phyloP scores from a whole-genome alignment of 64 coral and sea anemone genomes.

The Porites australiensis region DNA sequence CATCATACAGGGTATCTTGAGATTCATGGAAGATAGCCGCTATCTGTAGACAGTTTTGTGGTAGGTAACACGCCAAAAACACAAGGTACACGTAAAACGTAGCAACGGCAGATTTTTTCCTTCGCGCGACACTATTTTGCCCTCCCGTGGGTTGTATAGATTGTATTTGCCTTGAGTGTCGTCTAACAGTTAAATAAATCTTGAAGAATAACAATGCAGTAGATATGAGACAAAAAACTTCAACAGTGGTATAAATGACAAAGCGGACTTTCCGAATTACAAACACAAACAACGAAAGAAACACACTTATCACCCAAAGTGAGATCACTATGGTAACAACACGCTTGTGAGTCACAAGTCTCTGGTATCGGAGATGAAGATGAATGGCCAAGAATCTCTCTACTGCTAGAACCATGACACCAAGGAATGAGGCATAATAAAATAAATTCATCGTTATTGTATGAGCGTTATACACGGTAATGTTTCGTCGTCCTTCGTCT shows the following conservation, averaged over 20 bases:
- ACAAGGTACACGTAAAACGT: background rate
- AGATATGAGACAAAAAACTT: background rate
- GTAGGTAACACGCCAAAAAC: slow-evolving; percentile 1
- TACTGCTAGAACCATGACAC: background rate
- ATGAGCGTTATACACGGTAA: no score
- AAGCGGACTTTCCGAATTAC: no score
- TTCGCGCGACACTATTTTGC: background rate
- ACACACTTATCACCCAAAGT: background rate
- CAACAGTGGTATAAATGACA: no score
- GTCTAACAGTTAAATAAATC: slow-evolving; percentile 1
- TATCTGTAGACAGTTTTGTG: background rate
- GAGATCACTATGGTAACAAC: background rate
- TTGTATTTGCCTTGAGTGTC: background rate
- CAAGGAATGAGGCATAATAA: background rate
- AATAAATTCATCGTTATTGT: background rate
- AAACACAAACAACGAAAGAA: background rate
- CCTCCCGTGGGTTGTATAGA: background rate
- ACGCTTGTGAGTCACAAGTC: slow-evolving; percentile 5
- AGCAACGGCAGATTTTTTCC: background rate
- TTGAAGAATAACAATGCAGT: background rate
- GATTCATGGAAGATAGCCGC: background rate
- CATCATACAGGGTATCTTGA: no score
- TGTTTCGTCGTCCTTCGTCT: no score
- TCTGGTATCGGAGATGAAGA: background rate
- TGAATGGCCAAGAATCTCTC: slow-evolving; percentile 13